Percentiles rank a stretch among this genome's conserved stretches.
phyloP scores from a whole-genome alignment of 2,888 invertebrate species.

The Chrysomela aeneicollis region DNA sequence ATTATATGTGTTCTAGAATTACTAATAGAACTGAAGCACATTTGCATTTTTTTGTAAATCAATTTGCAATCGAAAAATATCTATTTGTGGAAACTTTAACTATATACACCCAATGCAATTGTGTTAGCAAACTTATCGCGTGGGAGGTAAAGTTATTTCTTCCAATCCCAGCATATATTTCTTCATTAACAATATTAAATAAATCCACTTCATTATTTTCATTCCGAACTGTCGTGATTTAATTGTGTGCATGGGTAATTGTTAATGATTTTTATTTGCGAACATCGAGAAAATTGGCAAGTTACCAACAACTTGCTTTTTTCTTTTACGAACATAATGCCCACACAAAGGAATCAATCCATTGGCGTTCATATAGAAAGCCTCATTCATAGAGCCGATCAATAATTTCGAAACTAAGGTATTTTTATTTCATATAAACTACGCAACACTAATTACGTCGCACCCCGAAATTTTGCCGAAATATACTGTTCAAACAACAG shows the following conservation, averaged over 20 bases:
- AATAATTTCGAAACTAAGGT: no score
- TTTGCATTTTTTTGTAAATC: no score
- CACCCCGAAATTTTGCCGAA: no score
- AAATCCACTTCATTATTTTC: conserved; percentile 35
- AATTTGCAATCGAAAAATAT: no score
- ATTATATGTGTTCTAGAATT: no score
- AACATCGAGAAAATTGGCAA: conserved; percentile 25
- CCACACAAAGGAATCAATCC: conserved; percentile 18
- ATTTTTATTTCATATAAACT: no score
- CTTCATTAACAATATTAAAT: conserved; percentile 44
- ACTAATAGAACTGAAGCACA: no score
- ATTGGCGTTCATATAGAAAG: not conserved
- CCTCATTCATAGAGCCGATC: no score
- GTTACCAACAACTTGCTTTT: conserved; percentile 26
- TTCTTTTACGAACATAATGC: conserved; percentile 22
- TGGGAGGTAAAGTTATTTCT: not conserved
- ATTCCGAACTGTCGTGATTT: conserved; percentile 33
- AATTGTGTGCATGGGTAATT: conserved; percentile 34
- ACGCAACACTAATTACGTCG: no score
- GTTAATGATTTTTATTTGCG: conserved; percentile 34
- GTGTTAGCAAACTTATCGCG: not conserved
- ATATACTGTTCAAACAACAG: no score
- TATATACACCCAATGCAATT: not conserved
- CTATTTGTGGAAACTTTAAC: no score
- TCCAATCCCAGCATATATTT: not conserved